Evolutionary conservation across 2,797 vertebrate genomes (phyloP), one percentile per base, ranked within the genome.

Genomic region (Amblyopsis hoosieri): DNA sequence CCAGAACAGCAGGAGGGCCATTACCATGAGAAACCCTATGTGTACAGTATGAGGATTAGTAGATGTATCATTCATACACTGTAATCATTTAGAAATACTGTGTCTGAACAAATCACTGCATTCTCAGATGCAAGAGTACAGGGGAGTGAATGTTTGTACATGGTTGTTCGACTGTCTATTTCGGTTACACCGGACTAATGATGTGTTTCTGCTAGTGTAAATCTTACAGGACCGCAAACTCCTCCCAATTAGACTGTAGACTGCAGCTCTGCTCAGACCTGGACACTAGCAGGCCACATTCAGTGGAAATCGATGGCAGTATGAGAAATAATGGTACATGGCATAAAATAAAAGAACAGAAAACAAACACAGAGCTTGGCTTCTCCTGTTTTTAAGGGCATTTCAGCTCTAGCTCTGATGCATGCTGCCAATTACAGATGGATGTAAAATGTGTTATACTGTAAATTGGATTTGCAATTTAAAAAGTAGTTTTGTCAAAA

Each of bases 201-300:
- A 90, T 85, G 76, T 83, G 78, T 76, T 85, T 75, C 75, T 85
- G 72, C 72, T 63, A 67, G 76, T 81, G 69, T 72, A 71, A 83
- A 72, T 31, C 31, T 72, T 80, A 77, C 63, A 72, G 81, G 79
- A 85, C 79, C 85, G 81, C 80, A 85, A 86, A 82, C 80, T 82
- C 81, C 75, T 79, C 76, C 87, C 83, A 88, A 86, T 89, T 87
- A 88, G 78, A 68, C 66, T 65, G 67, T 63, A 72, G 66, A 72
- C 72, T 68, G 46, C 66, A 72, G 64, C 74, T 67, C 69, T 64
- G 74, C 78, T 81, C 81, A 80, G 74, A 78, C 75, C 51, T 66
- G 67, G 70, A 79, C 82, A 68, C 64, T 62, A 23, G 64, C 65
- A 54, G 74, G 61, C 66, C 74, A 64, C 60, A 66, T 57, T 75